Evolutionary conservation across 2,888 invertebrate species (phyloP), one percentile per base, ranked within the genome.

Genomic region (Bruchidius siliquastri): DNA sequence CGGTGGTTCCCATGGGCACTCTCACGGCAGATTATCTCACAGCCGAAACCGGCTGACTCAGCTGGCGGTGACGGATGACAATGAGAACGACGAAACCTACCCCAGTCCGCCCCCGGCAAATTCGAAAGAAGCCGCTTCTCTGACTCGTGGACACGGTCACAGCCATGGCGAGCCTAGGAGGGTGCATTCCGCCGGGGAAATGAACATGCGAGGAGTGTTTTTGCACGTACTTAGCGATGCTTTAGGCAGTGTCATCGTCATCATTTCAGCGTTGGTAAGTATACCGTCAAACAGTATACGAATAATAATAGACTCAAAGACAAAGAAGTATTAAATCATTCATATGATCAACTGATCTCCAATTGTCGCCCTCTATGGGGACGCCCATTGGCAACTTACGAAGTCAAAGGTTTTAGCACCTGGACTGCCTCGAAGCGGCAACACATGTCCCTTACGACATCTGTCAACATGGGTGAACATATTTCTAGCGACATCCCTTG

Each of bases 191-290:
- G 90, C 94, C 0, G 92, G 93, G 1, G 96, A 97, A 85, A 93
- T 99, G 94, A 99, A 99, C 85, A 99, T 99, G 98, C 92, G 96
- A 73, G 99, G 98, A n/a, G 99, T 99, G n/a, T 99, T 99, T 86
- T 89, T 99, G 73, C 99, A 99, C 85, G 94, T 99, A 3, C 87
- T 99, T 67, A 98, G 98, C 71, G 99, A 99, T 88, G 99, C 99
- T 21, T 88, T 99, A 71, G 99, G 99, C 72, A 97, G 96, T 0
- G 91, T 97, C 0, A 95, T 97, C 80, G 97, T 98, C 18, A 93
- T 97, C 69, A 90, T 94, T 70, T 96, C 96, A 73, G 97, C 97
- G 8, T 77, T 82, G 74, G 83, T 82, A 77, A 79, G 81, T 77
- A n/a, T 20, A 32, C n/a, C n/a, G n/a, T n/a, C n/a, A n/a, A n/a